phyloP scores from a whole-genome alignment of 2,888 invertebrate genomes.

The Fragum fragum region DNA sequence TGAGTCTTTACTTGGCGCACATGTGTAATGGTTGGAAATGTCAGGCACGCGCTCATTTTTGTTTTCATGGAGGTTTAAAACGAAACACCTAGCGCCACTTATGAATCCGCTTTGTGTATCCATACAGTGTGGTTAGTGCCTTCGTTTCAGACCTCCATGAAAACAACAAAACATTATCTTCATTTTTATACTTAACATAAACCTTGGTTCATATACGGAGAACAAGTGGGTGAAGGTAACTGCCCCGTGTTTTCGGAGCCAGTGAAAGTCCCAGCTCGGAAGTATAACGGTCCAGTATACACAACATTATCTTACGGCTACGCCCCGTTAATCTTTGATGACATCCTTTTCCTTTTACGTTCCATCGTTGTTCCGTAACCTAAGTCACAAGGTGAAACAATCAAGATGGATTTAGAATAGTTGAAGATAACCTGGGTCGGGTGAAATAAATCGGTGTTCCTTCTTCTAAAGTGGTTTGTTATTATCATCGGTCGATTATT shows the following conservation, averaged over 20 bases:
- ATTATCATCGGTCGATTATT: neutral
- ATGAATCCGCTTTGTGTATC: too few species aligned
- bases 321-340: slow-evolving; percentile 54
- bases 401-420: slow-evolving; percentile 1
- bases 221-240: neutral
- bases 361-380: slow-evolving; percentile 25
- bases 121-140: too few species aligned
- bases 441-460: slow-evolving; percentile 17
- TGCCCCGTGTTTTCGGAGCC: slow-evolving; percentile 1
- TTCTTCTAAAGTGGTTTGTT: slow-evolving; percentile 20
- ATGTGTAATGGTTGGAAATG: too few species aligned
- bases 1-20: too few species aligned
- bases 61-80: too few species aligned
- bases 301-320: slow-evolving; percentile 47
- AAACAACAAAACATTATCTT: too few species aligned
- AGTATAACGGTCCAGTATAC: slow-evolving; percentile 35
- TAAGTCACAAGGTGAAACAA: slow-evolving; percentile 25
- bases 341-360: slow-evolving; percentile 43
- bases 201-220: too few species aligned
- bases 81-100: too few species aligned
- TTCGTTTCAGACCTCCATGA: too few species aligned
- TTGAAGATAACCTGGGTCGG: slow-evolving; percentile 24
- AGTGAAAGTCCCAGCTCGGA: slow-evolving; percentile 30
- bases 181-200: too few species aligned
- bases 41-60: too few species aligned